Conservation (phyloP, 2,113 vertebrate species). For the Chaenogobius annularis region DNA sequence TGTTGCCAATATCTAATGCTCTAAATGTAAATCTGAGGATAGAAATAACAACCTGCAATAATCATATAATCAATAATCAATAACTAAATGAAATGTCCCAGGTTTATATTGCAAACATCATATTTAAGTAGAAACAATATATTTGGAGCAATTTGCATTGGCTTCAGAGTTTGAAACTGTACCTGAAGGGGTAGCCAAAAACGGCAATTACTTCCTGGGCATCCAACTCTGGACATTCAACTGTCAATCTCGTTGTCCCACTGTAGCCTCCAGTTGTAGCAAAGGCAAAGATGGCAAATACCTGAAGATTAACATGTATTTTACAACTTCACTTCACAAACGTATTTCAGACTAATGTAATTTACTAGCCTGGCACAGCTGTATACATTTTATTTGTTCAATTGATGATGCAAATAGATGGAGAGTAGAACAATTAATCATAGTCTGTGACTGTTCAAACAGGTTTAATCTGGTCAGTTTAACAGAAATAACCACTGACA, state of each 20-base stretch:
- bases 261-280: constrained; percentile 89
- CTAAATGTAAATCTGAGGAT: background rate
- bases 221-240: constrained; percentile 56
- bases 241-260: constrained; percentile 75
- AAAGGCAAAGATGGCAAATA: constrained; percentile 93
- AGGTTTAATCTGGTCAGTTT: background rate
- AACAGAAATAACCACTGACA: background rate
- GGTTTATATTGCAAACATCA: too few relatives aligned
- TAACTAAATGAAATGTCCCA: too few relatives aligned
- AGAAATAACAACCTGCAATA: background rate
- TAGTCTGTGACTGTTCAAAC: background rate
- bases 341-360: background rate
- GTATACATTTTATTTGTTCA: background rate
- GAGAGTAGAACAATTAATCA: background rate
- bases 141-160: background rate
- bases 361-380: background rate
- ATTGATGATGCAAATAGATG: background rate
- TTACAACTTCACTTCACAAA: background rate
- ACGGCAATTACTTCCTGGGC: constrained; percentile 15
- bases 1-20: too few relatives aligned
- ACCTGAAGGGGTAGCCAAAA: constrained; percentile 96
- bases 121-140: too few relatives aligned
- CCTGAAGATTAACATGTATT: constrained; percentile 60
- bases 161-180: constrained; percentile 7
- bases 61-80: too few relatives aligned